phyloP scores from a whole-genome alignment of 2,888 invertebrate genomes.

The Dynastes tityus region DNA sequence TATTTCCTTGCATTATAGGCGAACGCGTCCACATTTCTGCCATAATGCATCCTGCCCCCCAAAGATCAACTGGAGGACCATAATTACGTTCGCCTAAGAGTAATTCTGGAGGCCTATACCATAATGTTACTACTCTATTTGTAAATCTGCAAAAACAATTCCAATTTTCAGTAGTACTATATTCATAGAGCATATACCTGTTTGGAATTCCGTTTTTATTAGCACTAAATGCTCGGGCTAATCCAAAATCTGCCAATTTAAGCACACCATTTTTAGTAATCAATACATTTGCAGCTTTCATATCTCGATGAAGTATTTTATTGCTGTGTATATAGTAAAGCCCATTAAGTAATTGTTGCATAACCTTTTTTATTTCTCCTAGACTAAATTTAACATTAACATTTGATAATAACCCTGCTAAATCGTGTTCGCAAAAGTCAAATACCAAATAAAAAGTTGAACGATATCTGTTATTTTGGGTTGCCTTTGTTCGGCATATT shows the following conservation, averaged over 20 bases:
- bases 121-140: slow-evolving; percentile 97
- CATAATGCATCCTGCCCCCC: slow-evolving; percentile 99
- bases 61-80: slow-evolving; percentile 96
- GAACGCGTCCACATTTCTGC: slow-evolving; percentile 99
- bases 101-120: slow-evolving; percentile 88
- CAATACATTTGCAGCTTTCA: slow-evolving; percentile 99
- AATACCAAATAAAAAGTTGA: slow-evolving; percentile 97
- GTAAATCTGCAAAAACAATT: slow-evolving; percentile 80
- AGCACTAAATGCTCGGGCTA: slow-evolving; percentile 94
- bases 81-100: slow-evolving; percentile 92
- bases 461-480: slow-evolving; percentile 80
- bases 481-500: slow-evolving; percentile 94
- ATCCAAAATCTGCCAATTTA: slow-evolving; percentile 97
- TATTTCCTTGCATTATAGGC: slow-evolving; percentile 96
- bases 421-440: slow-evolving; percentile 98
- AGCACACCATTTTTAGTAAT: slow-evolving; percentile 95
- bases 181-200: slow-evolving; percentile 66
- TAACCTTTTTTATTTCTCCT: slow-evolving; percentile 96
- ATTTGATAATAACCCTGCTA: slow-evolving; percentile 96
- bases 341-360: slow-evolving; percentile 89
- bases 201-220: slow-evolving; percentile 89
- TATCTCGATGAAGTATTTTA: slow-evolving; percentile 95
- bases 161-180: slow-evolving; percentile 2
- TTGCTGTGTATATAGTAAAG: slow-evolving; percentile 97
- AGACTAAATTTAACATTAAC: slow-evolving; percentile 96